Base-by-base conservation (phyloP, 2,113 vertebrate genomes). In the Cottus gobio region DNA sequence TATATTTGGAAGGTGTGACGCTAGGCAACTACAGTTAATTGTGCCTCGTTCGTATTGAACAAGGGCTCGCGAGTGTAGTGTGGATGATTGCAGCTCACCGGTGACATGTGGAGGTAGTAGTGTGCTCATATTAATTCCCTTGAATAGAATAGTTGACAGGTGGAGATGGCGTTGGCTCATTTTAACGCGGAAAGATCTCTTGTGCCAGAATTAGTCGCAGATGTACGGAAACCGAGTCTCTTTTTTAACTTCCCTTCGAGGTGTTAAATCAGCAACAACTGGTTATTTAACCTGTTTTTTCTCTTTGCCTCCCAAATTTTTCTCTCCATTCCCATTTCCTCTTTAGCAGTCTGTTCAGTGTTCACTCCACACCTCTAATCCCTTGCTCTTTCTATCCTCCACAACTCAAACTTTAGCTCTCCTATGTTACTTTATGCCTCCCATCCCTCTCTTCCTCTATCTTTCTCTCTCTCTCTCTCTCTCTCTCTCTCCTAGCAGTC, bases 401-500 rank as follows among this genome's bases (percentile, higher is more conserved):
- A 62, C 72, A 52, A 39, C 58, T 77, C 65, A 65, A 71, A 37
- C 36, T 80, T 85, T 88, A 71, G 87, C 83, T 81, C 65, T 36
- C 58, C 72, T 42, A 50, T 85, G 79, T 85, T 80, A 46, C 82
- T 66, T 63, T 72, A 48, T 39, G 60, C 78, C 67, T 82, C 73
- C 72, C 75, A 63, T 89, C 77, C 73, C 22, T 68, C 69, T 76
- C 52, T 68, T 39, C 34, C 56, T 80, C 80, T 82, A 72, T 90
- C 82, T 87, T 37, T 69, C 52, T 73, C 50, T 74, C 70, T 75
- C 60, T n/a, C n/a, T n/a, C 56, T 80, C 80, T 82, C 71, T 90
- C 82, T 87, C 34, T 69, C 52, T 73, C 50, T 74, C 70, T 75
- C 60, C 63, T 82, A 80, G 77, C 83, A 39, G 79, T 85, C 82